phyloP scores from a whole-genome alignment of 2,888 invertebrate species.

The Netelia inedita region DNA sequence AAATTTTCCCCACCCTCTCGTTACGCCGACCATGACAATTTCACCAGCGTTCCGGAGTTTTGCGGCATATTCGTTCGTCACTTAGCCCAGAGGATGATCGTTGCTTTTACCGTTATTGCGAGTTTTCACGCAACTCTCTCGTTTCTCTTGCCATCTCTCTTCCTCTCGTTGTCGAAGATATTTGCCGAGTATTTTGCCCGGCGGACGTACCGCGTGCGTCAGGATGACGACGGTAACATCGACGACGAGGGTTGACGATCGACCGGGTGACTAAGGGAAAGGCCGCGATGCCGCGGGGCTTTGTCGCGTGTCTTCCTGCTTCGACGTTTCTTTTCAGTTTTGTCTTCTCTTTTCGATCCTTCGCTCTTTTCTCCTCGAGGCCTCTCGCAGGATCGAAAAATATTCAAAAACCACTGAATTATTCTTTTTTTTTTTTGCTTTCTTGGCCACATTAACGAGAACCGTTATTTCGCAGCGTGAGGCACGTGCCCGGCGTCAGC shows the following conservation, averaged over 20 bases:
- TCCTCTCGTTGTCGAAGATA: not conserved
- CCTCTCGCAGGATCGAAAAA: conserved; percentile 13
- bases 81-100: not conserved
- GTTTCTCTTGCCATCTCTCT: not conserved
- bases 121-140: conserved; percentile 2
- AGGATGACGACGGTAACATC: not conserved
- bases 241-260: conserved; percentile 51
- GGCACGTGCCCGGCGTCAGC: conserved; percentile 80
- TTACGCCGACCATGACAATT: conserved; percentile 43
- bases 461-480: conserved; percentile 78
- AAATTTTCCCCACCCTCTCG: conserved; percentile 52
- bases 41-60: conserved; percentile 21
- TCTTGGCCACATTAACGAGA: not conserved
- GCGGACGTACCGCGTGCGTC: conserved; percentile 39
- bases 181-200: conserved; percentile 29
- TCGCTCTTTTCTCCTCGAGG: conserved; percentile 12
- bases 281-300: conserved; percentile 37
- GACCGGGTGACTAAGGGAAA: conserved; percentile 31
- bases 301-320: conserved; percentile 28
- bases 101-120: conserved; percentile 56
- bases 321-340: conserved; percentile 30
- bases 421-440: not conserved
- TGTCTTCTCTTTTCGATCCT: conserved; percentile 4
- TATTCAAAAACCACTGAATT: conserved; percentile 26
- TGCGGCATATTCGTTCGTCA: not conserved